Evolutionary conservation across 2,797 vertebrate genomes (phyloP).

Genomic region (Pseudochromis fuscus): DNA sequence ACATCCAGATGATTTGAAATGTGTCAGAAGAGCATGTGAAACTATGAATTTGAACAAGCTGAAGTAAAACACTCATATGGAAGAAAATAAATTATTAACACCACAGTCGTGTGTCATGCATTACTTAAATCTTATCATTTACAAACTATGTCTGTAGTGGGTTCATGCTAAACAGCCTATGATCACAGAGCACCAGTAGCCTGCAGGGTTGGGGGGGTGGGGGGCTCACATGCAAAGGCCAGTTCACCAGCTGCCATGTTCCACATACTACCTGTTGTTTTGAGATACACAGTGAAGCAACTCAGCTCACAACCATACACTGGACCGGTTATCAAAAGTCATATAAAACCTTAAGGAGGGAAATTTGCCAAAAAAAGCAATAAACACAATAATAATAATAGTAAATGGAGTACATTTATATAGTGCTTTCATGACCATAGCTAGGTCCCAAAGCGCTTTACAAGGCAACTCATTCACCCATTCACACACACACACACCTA

Average conservation of each 20-base stretch:
- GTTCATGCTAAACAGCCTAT: neutral
- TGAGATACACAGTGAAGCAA: neutral
- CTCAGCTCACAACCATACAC: neutral
- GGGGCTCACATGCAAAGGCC: slow-evolving; percentile 7
- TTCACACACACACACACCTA: too few species aligned
- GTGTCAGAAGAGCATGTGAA: neutral
- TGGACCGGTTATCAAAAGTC: neutral
- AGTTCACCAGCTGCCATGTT: slow-evolving; percentile 28
- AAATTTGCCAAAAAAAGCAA: neutral
- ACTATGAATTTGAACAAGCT: neutral
- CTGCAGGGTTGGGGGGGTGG: slow-evolving; percentile 12
- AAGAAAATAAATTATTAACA: neutral
- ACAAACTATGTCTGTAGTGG: neutral
- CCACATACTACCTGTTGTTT: slow-evolving; percentile 4
- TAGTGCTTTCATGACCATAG: too few species aligned
- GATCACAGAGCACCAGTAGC: neutral
- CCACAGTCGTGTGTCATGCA: neutral
- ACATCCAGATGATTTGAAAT: neutral
- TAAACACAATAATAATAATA: neutral
- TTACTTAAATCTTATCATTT: neutral
- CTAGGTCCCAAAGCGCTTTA: too few species aligned
- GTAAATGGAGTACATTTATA: too few species aligned
- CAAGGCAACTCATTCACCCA: too few species aligned
- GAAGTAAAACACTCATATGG: neutral
- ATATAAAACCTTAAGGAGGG: too few species aligned